phyloP scores from a whole-genome alignment of 2,888 invertebrate genomes.

The Campoletis raptor region DNA sequence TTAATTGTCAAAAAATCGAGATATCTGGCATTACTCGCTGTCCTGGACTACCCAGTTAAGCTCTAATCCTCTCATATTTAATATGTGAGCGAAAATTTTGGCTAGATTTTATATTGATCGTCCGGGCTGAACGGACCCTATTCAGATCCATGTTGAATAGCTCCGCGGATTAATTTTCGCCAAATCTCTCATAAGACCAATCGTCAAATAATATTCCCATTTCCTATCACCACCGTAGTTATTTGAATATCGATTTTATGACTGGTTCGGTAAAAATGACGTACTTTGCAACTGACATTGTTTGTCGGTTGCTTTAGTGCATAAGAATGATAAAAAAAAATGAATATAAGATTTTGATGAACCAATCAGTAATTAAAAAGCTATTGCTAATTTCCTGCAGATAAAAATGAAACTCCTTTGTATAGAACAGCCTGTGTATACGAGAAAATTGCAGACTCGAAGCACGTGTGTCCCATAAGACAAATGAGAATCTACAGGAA shows the following conservation, averaged over 20 bases:
- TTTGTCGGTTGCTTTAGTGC: not conserved
- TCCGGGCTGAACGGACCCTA: no score
- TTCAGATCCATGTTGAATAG: no score
- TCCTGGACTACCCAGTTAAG: no score
- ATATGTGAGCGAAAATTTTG: no score
- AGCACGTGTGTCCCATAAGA: constrained; percentile 57
- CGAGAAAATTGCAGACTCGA: constrained; percentile 20
- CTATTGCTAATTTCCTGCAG: not conserved
- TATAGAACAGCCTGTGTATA: constrained; percentile 2
- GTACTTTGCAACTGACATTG: not conserved
- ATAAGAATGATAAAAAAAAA: not conserved
- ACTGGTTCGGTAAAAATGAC: not conserved
- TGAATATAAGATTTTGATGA: not conserved
- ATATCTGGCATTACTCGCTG: no score
- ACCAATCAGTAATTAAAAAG: not conserved
- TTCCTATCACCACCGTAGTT: no score
- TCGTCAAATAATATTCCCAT: no score
- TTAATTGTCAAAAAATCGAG: no score
- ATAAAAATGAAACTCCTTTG: not conserved
- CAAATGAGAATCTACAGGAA: constrained; percentile 61
- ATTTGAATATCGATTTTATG: not conserved
- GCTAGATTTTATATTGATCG: no score
- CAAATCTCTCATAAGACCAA: no score
- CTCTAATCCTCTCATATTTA: no score
- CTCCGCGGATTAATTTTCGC: no score